Base-by-base conservation (phyloP, 1,140 invertebrate species). In the Heliconius melpomene region DNA sequence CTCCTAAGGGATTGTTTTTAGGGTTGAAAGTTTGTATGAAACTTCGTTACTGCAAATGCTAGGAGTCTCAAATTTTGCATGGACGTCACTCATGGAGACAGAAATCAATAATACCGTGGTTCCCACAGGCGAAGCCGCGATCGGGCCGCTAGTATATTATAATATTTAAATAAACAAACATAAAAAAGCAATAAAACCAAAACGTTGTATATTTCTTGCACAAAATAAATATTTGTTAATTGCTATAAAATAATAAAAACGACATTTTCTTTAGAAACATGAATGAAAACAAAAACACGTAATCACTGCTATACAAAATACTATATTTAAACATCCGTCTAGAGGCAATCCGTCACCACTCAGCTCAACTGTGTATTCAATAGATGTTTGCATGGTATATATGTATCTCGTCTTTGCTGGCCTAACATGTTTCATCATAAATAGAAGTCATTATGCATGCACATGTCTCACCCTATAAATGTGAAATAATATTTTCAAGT, bases 381-480 rank as follows among this genome's bases (percentile, higher is more conserved):
- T 77, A 29, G 60, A 46, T 26, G 54, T 26, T 77, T 46, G 23
- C 38, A 77, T 18, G 3, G n/a, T 32, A 71, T 16, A 13, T 74
- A 52, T 52, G 18, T 52, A 52, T 40, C 73, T 54, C 70, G 52
- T 76, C 50, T 71, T 32, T 71, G 57, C 66, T 73, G 60, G 60
- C 46, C 66, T 54, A 75, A 79, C 77, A 57, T 66, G 72, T 74
- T 79, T 76, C 50, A 46, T 72, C 79, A 79, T 76, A 76, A 50
- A 36, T 72, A n/a, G 23, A 72, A 57, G 74, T 75, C 32, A 79
- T 79, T 79, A 79, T 79, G 79, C 79, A 79, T 79, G 79, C 66
- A 79, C 74, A 76, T 70, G 74, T 50, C 46, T 18, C 46, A 46
- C 38, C n/a, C 20, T 26, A 72, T 29, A 54, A 57, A 75, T 40